Percentiles rank a stretch among this genome's conserved stretches.
Evolutionary conservation across 1,140 invertebrate genomes (phyloP).

Genomic region (Hirudo medicinalis): DNA sequence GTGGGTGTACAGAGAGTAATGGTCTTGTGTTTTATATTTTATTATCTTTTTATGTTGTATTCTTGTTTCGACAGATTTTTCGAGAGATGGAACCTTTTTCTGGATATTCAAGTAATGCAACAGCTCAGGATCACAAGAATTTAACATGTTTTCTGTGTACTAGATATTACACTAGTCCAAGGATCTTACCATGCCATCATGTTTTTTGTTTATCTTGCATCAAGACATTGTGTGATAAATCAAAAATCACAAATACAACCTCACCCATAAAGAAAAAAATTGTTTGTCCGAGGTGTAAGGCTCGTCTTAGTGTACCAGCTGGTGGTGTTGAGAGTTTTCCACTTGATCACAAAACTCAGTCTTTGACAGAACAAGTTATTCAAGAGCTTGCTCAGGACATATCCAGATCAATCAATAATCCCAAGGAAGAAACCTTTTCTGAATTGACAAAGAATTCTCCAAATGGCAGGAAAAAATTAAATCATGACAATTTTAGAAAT

Average conservation of each 20-base stretch:
- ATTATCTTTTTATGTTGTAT: too few species aligned
- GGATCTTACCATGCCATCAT: background rate
- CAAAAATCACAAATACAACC: background rate
- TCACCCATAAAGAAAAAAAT: background rate
- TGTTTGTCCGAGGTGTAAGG: background rate
- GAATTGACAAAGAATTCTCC: background rate
- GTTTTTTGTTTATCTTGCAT: conserved; percentile 1
- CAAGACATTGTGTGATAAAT: conserved; percentile 4
- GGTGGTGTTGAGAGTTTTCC: background rate
- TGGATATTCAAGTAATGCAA: too few species aligned
- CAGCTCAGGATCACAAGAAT: too few species aligned
- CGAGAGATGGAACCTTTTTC: too few species aligned
- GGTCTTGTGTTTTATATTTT: too few species aligned
- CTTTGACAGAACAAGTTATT: background rate
- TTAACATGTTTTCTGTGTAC: background rate
- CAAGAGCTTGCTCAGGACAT: background rate
- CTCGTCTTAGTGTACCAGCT: background rate
- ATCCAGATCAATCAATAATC: background rate
- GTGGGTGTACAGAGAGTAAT: too few species aligned
- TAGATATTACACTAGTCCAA: background rate
- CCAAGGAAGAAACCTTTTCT: background rate
- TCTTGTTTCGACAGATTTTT: too few species aligned
- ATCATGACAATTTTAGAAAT: background rate
- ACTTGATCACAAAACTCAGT: conserved; percentile 1
- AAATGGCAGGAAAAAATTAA: background rate